phyloP scores from a whole-genome alignment of 1,140 invertebrate genomes.

The Ceratina calcarata region DNA sequence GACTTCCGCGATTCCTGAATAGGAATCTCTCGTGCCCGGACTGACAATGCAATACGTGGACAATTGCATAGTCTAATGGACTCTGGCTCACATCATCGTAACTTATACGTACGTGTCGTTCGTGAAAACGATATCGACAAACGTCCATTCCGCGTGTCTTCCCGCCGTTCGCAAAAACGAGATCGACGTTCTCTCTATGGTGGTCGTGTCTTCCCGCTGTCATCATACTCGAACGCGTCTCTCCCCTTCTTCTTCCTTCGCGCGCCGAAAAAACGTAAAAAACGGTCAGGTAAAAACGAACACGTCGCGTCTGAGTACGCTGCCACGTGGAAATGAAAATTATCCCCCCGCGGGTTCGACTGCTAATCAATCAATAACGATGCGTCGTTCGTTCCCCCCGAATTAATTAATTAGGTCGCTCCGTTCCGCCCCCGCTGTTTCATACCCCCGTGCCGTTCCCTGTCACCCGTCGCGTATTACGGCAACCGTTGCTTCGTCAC shows the following conservation, averaged over 20 bases:
- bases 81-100: slow-evolving; percentile 63
- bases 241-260: slow-evolving; percentile 61
- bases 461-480: no score
- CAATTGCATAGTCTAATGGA: slow-evolving; percentile 67
- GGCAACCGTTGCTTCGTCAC: no score
- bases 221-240: slow-evolving; percentile 56
- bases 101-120: slow-evolving; percentile 66
- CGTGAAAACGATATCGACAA: slow-evolving; percentile 65
- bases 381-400: slow-evolving; percentile 1
- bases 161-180: slow-evolving; percentile 58
- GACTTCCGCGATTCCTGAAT: slow-evolving; percentile 65
- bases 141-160: slow-evolving; percentile 66
- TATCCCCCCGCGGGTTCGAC: slow-evolving; percentile 26
- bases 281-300: slow-evolving; percentile 22
- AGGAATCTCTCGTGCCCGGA: slow-evolving; percentile 59
- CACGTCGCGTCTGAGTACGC: slow-evolving; percentile 43
- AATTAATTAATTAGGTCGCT: slow-evolving; percentile 48
- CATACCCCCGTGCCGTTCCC: no score
- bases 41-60: slow-evolving; percentile 65
- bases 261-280: slow-evolving; percentile 16
- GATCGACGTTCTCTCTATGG: slow-evolving; percentile 62
- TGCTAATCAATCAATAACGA: slow-evolving; percentile 44
- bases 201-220: slow-evolving; percentile 63
- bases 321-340: slow-evolving; percentile 22
- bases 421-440: neutral